Evolutionary conservation across 2,888 invertebrate species (phyloP), one percentile per base, ranked within the genome.

Genomic region (Beris chalybata): DNA sequence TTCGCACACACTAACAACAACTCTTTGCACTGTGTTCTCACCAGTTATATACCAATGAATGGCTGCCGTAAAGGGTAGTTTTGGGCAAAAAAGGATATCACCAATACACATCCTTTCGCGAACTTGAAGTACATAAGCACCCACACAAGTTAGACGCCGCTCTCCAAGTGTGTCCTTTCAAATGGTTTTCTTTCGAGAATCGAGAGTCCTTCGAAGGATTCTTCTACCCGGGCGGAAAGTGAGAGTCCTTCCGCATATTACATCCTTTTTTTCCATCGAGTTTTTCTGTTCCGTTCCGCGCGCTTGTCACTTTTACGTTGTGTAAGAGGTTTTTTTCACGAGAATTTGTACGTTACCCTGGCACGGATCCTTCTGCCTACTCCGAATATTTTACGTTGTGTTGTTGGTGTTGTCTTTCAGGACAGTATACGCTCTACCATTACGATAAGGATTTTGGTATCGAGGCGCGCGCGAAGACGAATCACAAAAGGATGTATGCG

Each of bases 401-500:
- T 61, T 50, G 50, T 50, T 61, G 38, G 22, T 61, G 50, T 50
- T 50, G 32, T 61, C 61, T 22, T 9, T 38, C 38, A 38, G 38
- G 5, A 38, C 7, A 1, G 7, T 4, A 50, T 50, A 61, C 59
- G 48, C 32, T 3, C 44, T 50, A 47, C 59, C 32, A 50, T 59
- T 48, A 48, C 50, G 61, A 61, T 32, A 61, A 61, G 61, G 52
- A 61, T 50, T 50, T 15, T 61, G 32, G 38, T 38, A 32, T 32
- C 43, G 38, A 22, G 50, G 61, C 38, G 52, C 50, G 61, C 50
- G 50, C 61, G 58, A 47, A 61, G 30, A 55, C 65, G 65, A 65
- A 65, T 61, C 65, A 65, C 55, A 68, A 68, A 64, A 61, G 68
- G 61, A 68, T 65, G 58, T 63, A 65, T 65, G 68, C 64, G 65